These are phyloP conservation scores for Cosmia pyralina DNA, from an alignment of 2,888 invertebrate species.

Conservation along the genomic window DNA sequence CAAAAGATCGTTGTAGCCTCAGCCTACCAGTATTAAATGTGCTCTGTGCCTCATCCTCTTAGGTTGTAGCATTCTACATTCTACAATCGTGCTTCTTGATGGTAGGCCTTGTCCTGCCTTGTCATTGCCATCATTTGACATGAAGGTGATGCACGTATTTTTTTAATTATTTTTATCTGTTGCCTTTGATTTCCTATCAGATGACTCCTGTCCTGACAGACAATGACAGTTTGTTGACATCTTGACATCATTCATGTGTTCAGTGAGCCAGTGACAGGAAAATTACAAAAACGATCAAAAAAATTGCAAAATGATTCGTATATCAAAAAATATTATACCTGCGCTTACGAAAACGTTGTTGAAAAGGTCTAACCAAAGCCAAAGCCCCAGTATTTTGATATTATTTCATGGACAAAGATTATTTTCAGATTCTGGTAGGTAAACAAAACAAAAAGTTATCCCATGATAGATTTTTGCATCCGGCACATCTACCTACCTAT, in stretches of 20 bases:
- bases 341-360: slow-evolving; percentile 71
- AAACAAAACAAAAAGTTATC: slow-evolving; percentile 46
- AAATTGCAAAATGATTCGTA: slow-evolving; percentile 79
- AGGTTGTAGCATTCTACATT: too few relatives aligned
- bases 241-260: slow-evolving; percentile 24
- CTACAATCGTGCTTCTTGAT: background rate
- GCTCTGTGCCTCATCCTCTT: too few relatives aligned
- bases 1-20: background rate
- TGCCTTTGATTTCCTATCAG: too few relatives aligned
- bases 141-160: slow-evolving; percentile 3
- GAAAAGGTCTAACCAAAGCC: slow-evolving; percentile 66
- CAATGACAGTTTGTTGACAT: slow-evolving; percentile 26
- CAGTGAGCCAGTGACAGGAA: slow-evolving; percentile 22
- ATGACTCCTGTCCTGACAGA: too few relatives aligned
- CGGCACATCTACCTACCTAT: background rate
- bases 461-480: slow-evolving; percentile 5
- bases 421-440: slow-evolving; percentile 80
- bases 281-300: slow-evolving; percentile 42
- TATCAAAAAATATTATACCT: slow-evolving; percentile 76
- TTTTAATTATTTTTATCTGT: slow-evolving; percentile 15
- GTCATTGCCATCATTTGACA: too few relatives aligned
- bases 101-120: too few relatives aligned
- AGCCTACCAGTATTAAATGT: too few relatives aligned
- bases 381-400: slow-evolving; percentile 71
- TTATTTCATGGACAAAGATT: slow-evolving; percentile 72